Conservation (phyloP, 2,113 vertebrate genomes). For the Podiceps cristatus region DNA sequence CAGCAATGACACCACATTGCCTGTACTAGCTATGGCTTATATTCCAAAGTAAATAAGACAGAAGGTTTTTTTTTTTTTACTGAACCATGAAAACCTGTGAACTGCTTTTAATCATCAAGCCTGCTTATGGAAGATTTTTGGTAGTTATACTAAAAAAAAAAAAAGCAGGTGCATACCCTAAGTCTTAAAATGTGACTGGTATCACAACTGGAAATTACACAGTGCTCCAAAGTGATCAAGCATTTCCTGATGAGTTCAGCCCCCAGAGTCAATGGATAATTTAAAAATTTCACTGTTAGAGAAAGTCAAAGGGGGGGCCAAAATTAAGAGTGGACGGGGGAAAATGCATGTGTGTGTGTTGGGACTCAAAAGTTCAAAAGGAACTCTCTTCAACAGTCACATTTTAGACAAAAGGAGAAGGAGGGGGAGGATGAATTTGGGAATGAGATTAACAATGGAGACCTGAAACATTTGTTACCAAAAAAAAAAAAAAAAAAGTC, state of each 20-base stretch:
- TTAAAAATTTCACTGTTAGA: neutral
- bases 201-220: neutral
- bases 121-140: neutral
- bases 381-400: constrained; percentile 32
- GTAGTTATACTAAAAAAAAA: neutral
- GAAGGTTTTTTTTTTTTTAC: neutral
- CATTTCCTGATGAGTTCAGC: neutral
- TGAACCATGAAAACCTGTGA: neutral
- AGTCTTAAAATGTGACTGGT: constrained; percentile 49
- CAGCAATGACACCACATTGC: neutral
- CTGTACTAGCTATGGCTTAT: neutral
- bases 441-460: constrained; percentile 54
- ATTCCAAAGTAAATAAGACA: neutral
- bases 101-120: neutral
- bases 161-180: neutral
- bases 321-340: neutral
- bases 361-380: neutral
- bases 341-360: neutral
- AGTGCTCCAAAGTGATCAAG: neutral
- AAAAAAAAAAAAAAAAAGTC: neutral
- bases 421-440: constrained; percentile 16
- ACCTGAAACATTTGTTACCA: neutral
- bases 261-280: neutral
- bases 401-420: constrained; percentile 56
- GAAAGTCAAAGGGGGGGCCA: neutral